Conservation (phyloP, 1,140 invertebrate species). For the Lethocerus indicus region DNA sequence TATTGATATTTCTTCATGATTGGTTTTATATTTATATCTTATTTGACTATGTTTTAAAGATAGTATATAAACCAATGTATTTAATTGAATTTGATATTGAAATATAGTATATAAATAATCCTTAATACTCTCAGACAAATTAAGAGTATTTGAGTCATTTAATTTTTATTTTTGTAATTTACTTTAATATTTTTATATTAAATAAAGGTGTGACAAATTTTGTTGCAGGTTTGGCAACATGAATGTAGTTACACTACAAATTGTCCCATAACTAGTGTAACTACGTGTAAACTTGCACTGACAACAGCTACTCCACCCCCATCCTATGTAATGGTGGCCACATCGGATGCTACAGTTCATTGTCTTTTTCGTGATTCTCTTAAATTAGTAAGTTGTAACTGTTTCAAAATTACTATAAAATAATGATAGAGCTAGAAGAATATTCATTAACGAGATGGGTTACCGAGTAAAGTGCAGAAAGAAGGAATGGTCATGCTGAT, state of each 20-base stretch:
- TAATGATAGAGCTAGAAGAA: no score
- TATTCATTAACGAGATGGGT: no score
- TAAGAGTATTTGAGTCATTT: not conserved
- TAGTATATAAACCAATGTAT: not conserved
- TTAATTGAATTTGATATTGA: not conserved
- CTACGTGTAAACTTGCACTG: conserved; percentile 42
- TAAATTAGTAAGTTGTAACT: conserved; percentile 44
- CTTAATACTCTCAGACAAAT: not conserved
- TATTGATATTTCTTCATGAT: conserved; percentile 5
- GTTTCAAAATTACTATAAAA: no score
- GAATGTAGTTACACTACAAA: conserved; percentile 38
- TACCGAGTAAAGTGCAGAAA: no score
- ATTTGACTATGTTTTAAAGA: conserved; percentile 4
- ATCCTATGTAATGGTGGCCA: conserved; percentile 48
- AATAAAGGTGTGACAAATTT: no score
- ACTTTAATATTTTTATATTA: no score
- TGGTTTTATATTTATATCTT: not conserved
- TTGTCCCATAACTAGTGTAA: conserved; percentile 25
- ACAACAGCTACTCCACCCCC: conserved; percentile 36
- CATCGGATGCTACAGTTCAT: conserved; percentile 57
- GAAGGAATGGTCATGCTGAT: no score
- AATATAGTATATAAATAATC: not conserved
- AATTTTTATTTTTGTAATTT: not conserved
- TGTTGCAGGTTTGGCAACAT: conserved; percentile 43
- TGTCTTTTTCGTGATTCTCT: conserved; percentile 55